Conservation (phyloP, 2,888 invertebrate species). For the Thera britannica region DNA sequence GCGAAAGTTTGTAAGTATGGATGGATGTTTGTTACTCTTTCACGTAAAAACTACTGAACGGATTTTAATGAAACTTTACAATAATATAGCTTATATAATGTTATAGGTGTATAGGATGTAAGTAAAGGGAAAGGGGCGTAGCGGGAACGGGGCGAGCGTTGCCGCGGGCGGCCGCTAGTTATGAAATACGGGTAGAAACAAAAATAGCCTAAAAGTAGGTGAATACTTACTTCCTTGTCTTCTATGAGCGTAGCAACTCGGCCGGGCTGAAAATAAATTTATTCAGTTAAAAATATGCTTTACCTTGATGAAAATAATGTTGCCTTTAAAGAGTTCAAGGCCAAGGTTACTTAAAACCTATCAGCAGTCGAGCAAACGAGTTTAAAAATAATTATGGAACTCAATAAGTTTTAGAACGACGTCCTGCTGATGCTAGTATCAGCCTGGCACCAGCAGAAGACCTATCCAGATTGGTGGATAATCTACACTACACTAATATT, state of each 20-base stretch:
- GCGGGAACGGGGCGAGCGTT: no score
- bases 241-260: constrained; percentile 94
- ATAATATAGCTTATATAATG: no score
- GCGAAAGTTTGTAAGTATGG: no score
- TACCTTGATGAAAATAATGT: constrained; percentile 4
- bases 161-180: not conserved
- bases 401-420: not conserved
- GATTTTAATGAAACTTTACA: no score
- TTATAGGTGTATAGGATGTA: no score
- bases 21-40: no score
- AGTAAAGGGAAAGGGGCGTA: no score
- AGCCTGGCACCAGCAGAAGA: no score
- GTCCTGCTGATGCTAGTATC: no score
- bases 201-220: constrained; percentile 7
- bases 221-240: constrained; percentile 89
- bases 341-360: not conserved
- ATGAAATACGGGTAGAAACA: constrained; percentile 4
- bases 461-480: no score
- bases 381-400: not conserved
- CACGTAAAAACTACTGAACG: no score
- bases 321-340: constrained; percentile 1
- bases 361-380: not conserved
- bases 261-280: constrained; percentile 91
- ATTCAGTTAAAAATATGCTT: constrained; percentile 12
- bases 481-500: no score